These are phyloP conservation scores for Chelonus insularis DNA, from an alignment of 1,140 invertebrate genomes.

Conservation along the genomic window DNA sequence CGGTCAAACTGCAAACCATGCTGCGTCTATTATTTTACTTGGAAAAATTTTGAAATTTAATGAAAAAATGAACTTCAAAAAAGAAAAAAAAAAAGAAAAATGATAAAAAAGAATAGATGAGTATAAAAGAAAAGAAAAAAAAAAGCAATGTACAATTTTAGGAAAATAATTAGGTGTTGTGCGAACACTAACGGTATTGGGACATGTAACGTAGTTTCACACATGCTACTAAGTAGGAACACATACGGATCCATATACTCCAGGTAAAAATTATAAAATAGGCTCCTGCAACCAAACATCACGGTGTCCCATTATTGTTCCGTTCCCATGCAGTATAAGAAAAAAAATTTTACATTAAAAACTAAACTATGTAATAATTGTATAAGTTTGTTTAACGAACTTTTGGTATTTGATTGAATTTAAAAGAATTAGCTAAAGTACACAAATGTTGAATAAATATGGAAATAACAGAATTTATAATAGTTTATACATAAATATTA, in stretches of 20 bases:
- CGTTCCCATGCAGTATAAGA: slow-evolving; percentile 51
- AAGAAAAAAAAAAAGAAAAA: not conserved
- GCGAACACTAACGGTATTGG: slow-evolving; percentile 60
- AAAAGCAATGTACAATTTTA: slow-evolving; percentile 45
- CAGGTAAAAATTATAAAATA: slow-evolving; percentile 63
- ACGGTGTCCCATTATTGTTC: slow-evolving; percentile 53
- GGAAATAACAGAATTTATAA: slow-evolving; percentile 1
- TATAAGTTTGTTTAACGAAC: too few species aligned
- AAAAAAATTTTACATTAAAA: slow-evolving; percentile 32
- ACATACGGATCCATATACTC: slow-evolving; percentile 63
- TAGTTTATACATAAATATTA: too few species aligned
- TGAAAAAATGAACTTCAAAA: too few species aligned
- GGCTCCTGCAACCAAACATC: slow-evolving; percentile 60
- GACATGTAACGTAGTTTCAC: slow-evolving; percentile 60
- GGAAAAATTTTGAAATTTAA: too few species aligned
- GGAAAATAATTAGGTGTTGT: slow-evolving; percentile 57
- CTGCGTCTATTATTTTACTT: too few species aligned
- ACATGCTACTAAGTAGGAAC: slow-evolving; percentile 62
- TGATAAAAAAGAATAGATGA: slow-evolving; percentile 11
- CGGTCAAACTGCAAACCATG: too few species aligned
- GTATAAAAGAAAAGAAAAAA: slow-evolving; percentile 16
- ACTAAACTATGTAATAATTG: not conserved
- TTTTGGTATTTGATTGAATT: slow-evolving; percentile 11
- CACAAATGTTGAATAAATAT: not conserved
- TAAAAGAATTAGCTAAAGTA: slow-evolving; percentile 15